Evolutionary conservation across 2,888 invertebrate species (phyloP), one percentile per base, ranked within the genome.

Genomic region (Spilosoma lubricipeda): DNA sequence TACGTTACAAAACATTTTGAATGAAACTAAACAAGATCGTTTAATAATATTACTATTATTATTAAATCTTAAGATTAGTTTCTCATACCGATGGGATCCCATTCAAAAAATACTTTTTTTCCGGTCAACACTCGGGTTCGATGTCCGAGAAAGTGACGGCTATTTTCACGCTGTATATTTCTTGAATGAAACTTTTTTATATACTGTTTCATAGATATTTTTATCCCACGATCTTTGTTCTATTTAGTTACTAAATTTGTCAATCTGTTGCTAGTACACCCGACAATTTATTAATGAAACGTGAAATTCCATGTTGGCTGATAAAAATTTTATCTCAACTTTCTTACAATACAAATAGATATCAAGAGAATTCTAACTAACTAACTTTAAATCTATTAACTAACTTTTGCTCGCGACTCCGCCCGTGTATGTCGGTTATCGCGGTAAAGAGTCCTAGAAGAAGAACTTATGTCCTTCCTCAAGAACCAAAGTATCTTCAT

Each of bases 181-280:
- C 48, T 74, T 85, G 77, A 85, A 85, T 85, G 85, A 81, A 85
- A 81, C 59, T 77, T 85, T 85, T 85, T 85, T 82, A 79, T 78
- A 75, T 42, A 77, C 56, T 71, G 63, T 39, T 72, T 72, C 74
- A 73, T 72, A 83, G 81, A 83, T 82, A 82, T 77, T 75, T 82
- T 74, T 67, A 65, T 84, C 81, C 75, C 84, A 84, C 85, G 83
- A 71, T 79, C 75, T 67, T 20, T 63, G 70, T 65, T 73, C 65
- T 39, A 42, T 59, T 67, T 72, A 42, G 56, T 39, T 27, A 63
- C 20, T n/a, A 42, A 36, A 56, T 39, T 30, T 39, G 30, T 20
- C 18, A 30, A 18, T 30, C 39, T 15, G 23, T 66, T 39, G 18
- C 18, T 63, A 27, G 59, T 30, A 4, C 33, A 36, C 39, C 36